Evolutionary conservation across 2,888 invertebrate genomes (phyloP).

Genomic region (Rhopalosiphum nymphaeae): DNA sequence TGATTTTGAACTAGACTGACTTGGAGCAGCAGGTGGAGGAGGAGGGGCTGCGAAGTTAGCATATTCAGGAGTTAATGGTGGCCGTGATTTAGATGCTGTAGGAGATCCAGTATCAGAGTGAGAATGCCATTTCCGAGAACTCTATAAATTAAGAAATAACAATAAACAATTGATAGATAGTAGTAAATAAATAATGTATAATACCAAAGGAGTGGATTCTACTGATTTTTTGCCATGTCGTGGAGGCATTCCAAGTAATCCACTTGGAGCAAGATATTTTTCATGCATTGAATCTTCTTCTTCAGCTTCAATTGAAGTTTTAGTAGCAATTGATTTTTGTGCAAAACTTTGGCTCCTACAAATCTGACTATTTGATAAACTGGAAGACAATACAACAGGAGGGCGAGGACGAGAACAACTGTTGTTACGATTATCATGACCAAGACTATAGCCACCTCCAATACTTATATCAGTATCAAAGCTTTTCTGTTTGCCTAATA

Average conservation of each 20-base stretch:
- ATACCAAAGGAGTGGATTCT: slow-evolving; percentile 76
- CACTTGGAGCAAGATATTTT: slow-evolving; percentile 75
- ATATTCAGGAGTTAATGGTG: slow-evolving; percentile 67
- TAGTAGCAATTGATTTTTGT: slow-evolving; percentile 66
- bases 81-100: slow-evolving; percentile 54
- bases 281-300: slow-evolving; percentile 88
- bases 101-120: slow-evolving; percentile 63
- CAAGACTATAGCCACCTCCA: slow-evolving; percentile 69
- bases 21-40: slow-evolving; percentile 64
- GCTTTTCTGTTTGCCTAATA: slow-evolving; percentile 72
- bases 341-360: slow-evolving; percentile 68
- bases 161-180: slow-evolving; percentile 1
- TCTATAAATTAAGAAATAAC: slow-evolving; percentile 38
- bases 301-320: slow-evolving; percentile 67
- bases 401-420: slow-evolving; percentile 67
- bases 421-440: slow-evolving; percentile 68
- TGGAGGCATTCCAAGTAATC: slow-evolving; percentile 67
- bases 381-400: slow-evolving; percentile 67
- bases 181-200: neutral
- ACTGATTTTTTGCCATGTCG: slow-evolving; percentile 73
- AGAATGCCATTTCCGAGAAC: slow-evolving; percentile 61
- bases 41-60: slow-evolving; percentile 68
- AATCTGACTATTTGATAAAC: slow-evolving; percentile 67
- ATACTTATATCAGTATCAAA: slow-evolving; percentile 71
- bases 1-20: slow-evolving; percentile 66